A percentile compares a stretch with the other conserved stretches of the same genome.
Conservation (phyloP, 2,888 invertebrate species). For the Oscheius sp. region DNA sequence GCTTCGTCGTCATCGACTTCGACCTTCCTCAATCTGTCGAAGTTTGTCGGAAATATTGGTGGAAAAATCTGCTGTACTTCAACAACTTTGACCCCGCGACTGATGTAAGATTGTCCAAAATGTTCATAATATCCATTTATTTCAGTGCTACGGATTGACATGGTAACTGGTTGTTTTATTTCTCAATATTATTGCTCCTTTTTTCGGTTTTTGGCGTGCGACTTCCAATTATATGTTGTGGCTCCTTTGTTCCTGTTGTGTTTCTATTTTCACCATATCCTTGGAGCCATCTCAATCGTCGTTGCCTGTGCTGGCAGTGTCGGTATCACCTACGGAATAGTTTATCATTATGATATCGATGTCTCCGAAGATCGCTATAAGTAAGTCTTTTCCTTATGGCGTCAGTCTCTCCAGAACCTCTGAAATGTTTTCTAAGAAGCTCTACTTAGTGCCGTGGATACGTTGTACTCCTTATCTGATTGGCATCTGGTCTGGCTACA, state of each 20-base stretch:
- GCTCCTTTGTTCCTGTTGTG: slow-evolving; percentile 2
- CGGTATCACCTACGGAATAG: slow-evolving; percentile 14
- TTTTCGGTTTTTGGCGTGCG: no score
- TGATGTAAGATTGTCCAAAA: background rate
- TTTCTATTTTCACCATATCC: slow-evolving; percentile 2
- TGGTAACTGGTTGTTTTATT: no score
- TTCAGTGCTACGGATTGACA: slow-evolving; percentile 16
- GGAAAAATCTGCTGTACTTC: slow-evolving; percentile 19
- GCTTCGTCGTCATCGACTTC: background rate
- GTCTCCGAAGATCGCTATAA: slow-evolving; percentile 9
- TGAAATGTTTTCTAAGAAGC: slow-evolving; percentile 40
- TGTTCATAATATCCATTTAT: no score
- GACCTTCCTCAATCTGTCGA: background rate
- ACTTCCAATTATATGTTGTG: slow-evolving; percentile 14
- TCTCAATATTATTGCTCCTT: background rate
- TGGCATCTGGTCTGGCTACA: slow-evolving; percentile 73
- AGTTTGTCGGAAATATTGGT: slow-evolving; percentile 17
- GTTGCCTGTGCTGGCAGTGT: slow-evolving; percentile 22
- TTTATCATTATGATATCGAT: slow-evolving; percentile 15
- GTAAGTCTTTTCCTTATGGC: background rate
- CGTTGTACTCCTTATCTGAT: slow-evolving; percentile 74
- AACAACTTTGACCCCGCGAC: slow-evolving; percentile 14
- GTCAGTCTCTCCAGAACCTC: background rate
- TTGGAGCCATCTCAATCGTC: slow-evolving; percentile 1
- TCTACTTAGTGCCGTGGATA: slow-evolving; percentile 74